Conservation (phyloP, 2,113 vertebrate genomes). For the Mesitornis unicolor region DNA sequence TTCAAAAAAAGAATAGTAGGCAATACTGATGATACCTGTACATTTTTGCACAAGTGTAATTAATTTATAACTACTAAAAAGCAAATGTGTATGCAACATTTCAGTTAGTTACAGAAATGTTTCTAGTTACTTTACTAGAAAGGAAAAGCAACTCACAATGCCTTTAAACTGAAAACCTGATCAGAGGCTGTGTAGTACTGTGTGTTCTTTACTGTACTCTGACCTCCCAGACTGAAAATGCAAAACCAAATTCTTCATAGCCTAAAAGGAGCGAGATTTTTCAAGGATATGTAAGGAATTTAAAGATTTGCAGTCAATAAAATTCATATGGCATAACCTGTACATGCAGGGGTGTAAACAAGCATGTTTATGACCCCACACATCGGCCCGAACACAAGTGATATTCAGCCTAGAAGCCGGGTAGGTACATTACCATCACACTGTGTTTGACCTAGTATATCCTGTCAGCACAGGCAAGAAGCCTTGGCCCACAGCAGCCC, state of each 20-base stretch:
- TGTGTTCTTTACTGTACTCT: neutral
- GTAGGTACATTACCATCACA: neutral
- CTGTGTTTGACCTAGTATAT: neutral
- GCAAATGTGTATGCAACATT: neutral
- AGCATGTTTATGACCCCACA: neutral
- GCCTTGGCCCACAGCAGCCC: neutral
- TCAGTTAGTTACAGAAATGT: neutral
- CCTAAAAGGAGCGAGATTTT: neutral
- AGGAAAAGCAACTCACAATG: neutral
- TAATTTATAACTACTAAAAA: neutral
- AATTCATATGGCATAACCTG: neutral
- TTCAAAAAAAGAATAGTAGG: neutral
- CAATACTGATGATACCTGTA: neutral
- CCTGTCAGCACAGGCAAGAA: neutral
- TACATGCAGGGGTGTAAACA: neutral
- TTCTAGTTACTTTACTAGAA: neutral
- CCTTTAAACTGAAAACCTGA: neutral
- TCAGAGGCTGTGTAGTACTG: neutral
- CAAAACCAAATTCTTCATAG: neutral
- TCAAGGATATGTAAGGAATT: neutral
- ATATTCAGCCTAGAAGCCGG: neutral
- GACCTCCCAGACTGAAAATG: neutral
- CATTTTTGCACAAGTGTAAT: neutral
- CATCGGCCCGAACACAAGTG: rapidly evolving
- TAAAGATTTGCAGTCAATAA: neutral